Evolutionary conservation across 2,113 vertebrate species (phyloP), one percentile per base, ranked within the genome.

Genomic region (Xenotilapia flavipinnis): DNA sequence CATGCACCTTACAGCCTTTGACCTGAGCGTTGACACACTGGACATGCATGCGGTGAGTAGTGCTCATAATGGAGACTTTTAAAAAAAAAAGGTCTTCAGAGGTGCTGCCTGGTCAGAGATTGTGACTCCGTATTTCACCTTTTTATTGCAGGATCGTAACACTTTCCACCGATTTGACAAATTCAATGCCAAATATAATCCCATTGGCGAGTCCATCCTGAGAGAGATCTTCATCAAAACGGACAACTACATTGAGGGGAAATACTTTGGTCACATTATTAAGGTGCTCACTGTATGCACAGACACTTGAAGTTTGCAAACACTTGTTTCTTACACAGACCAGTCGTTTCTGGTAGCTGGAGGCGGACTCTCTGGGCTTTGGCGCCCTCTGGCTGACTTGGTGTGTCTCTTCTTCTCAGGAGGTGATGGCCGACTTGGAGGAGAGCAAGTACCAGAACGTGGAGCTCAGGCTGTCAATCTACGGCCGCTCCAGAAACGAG

Each of bases 211-310:
- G 94, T 99, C 98, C 62, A 97, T 98, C 80, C 97, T 99, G 90
- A 94, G 99, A 11, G 99, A 99, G 96, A 99, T 99, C 96, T 99
- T 99, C 96, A 99, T 99, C 95, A 99, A 99, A 92, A 99, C 98
- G 0, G 98, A 99, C 96, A 99, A 99, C 95, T 92, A 96, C 38
- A 96, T 99, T 19, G 97, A 98, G 42, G 98, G 98, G 54, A 99
- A 99, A 92, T 99, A 99, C 95, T 99, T 99, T 8, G 99, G 97
- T 26, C 98, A 99, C 93, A 99, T 99, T 85, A 97, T 99, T 91
- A 99, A 99, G 98, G 99, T 98, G 85, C 62, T 83, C 19, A 13
- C 28, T 51, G 81, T 23, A 19, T 47, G 40, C 53, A 85, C 26
- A 49, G 5, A 21, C 40, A 33, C 38, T 79, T 15, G 1, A 31